Base-by-base conservation (phyloP, 2,888 invertebrate genomes). In the Pyrrhia umbra region DNA sequence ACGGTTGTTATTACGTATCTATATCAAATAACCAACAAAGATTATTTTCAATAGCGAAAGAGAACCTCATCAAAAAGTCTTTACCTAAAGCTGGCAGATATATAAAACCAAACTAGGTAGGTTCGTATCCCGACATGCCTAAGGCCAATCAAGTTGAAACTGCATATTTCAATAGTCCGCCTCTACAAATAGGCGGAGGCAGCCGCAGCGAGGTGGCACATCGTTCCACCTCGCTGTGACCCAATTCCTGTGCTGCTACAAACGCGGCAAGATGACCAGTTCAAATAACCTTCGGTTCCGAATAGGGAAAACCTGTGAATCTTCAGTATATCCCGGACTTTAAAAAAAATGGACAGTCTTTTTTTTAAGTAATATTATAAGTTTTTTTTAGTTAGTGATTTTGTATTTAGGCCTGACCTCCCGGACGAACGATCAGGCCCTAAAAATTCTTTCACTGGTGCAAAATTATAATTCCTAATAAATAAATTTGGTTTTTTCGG, bases 221-320 rank as follows among this genome's bases (percentile, higher is more conserved):
- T 39, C 49, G 57, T 34, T 57, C 37, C 15, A 66, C 43, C 56
- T 68, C 51, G 40, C 50, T 42, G 45, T 75, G 77, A 77, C 77
- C 77, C 42, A 67, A 55, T 75, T 77, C 52, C 43, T 50, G 8
- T 27, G 43, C 37, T 66, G 40, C 40, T 57, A 50, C 47, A 63
- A 61, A 58, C 20, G 47, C 13, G 54, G 18, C 57, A 51, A 66
- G 25, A 56, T 68, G 39, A 20, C 34, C 30, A 60, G 40, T 34
- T 50, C 30, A 34, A 45, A 34, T 9, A 25, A n/a, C 6, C 8
- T 47, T n/a, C n/a, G 30, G 16, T 50, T 9, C 23, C 21, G 20
- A n/a, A 37, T 40, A 42, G 3, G 16, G 47, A 56, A 4, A 45
- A 6, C 34, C 1, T 34, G 1, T 15, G 15, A 8, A 23, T 15